Conservation (phyloP, 2,888 invertebrate species). For the Nephrotoma flavescens region DNA sequence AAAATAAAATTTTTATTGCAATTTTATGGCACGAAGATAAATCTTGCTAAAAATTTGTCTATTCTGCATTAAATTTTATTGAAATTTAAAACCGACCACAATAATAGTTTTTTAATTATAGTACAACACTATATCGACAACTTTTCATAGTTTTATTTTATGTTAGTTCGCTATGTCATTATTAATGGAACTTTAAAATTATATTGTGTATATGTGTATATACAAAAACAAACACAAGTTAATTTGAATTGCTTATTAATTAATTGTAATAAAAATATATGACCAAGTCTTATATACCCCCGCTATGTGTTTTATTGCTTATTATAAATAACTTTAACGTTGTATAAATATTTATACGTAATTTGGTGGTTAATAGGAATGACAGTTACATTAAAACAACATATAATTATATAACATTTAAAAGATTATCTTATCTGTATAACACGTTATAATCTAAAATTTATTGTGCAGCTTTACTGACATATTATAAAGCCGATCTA, state of each 20-base stretch:
- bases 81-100: neutral
- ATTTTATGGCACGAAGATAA: neutral
- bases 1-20: neutral
- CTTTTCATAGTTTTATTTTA: neutral
- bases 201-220: no score
- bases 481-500: no score
- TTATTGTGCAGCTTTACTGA: no score
- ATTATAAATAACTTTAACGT: neutral
- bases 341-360: no score
- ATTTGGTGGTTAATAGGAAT: no score
- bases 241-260: neutral
- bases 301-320: neutral
- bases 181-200: neutral
- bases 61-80: neutral
- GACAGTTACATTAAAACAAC: no score
- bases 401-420: no score
- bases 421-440: no score
- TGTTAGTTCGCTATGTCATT: neutral
- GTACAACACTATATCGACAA: neutral
- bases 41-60: neutral
- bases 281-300: neutral
- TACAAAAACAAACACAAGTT: no score
- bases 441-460: no score
- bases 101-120: neutral
- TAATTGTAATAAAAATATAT: neutral